Conservation (phyloP, 1,140 invertebrate species). For the Cyclina sinensis region DNA sequence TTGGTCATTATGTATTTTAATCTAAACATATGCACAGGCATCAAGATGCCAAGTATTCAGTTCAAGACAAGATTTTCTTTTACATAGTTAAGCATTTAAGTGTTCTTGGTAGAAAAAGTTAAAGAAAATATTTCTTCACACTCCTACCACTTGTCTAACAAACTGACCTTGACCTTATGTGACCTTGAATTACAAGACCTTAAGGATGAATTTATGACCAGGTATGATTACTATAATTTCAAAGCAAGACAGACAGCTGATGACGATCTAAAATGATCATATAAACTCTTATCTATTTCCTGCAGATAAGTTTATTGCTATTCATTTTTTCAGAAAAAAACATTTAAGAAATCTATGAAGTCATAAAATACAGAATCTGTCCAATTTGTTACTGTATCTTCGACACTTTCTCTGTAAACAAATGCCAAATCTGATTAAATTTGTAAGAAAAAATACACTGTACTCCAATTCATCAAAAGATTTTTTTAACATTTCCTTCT, state of each 20-base stretch:
- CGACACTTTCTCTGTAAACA: constrained; percentile 6
- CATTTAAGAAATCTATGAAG: background rate
- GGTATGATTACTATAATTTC: background rate
- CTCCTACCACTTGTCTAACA: too few species aligned
- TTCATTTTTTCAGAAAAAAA: background rate
- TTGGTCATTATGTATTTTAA: too few species aligned
- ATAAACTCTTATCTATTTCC: background rate
- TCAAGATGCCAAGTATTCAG: background rate
- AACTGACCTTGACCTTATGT: too few species aligned
- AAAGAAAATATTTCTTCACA: too few species aligned
- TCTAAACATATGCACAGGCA: background rate
- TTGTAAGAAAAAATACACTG: background rate
- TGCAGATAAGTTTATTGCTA: background rate
- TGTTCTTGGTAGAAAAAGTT: too few species aligned
- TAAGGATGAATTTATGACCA: background rate
- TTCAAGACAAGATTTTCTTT: too few species aligned
- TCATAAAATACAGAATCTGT: background rate
- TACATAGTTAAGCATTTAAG: too few species aligned
- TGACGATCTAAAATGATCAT: too few species aligned
- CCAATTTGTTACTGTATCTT: background rate
- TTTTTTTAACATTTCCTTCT: background rate
- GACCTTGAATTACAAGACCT: too few species aligned
- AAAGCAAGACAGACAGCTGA: too few species aligned
- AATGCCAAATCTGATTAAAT: background rate
- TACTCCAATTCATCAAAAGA: background rate